Evolutionary conservation across 2,113 vertebrate species (phyloP), one percentile per base, ranked within the genome.

Genomic region (Coryphaenoides rupestris): DNA sequence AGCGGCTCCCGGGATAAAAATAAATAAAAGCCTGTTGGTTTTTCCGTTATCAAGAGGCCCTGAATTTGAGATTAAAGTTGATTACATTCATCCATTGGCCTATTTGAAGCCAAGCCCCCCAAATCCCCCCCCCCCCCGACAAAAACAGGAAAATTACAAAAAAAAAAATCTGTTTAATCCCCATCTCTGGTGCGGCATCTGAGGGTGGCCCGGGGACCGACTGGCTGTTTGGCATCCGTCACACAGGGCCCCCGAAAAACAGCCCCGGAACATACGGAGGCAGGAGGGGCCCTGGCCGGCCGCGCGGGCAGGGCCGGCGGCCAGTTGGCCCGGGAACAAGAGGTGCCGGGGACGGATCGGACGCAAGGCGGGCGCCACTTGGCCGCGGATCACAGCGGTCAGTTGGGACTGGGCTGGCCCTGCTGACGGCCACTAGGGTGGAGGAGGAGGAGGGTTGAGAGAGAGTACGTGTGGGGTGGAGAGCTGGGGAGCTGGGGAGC

Each of bases 321-420:
- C 90, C 90, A 92, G 86, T 88, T 92, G 90, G 90, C 89, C 28
- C 1, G 63, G 5, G 74, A 88, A 88, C 84, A 90, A 89, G 89
- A 90, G 81, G 88, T 80, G 82, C 86, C 67, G 78, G 79, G 3
- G 80, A 87, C 82, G 85, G 87, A 88, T 87, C 80, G 76, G 86
- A 81, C 80, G n/a, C 83, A 76, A 79, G 84, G 82, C 85, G 88
- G 86, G 86, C 70, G 81, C 78, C 76, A 75, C 86, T 90, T 92
- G 91, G 91, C 90, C 74, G 6, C 61, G 87, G 89, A 92, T 91
- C 91, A 92, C 82, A 92, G 89, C 73, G 76, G 85, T 89, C 90
- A 89, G 84, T 80, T 66, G 86, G 88, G 88, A 91, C 82, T 63
- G 60, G 46, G 60, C 73, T 87, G 88, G 87, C 85, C 77, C 33